Evolutionary conservation across 2,797 vertebrate genomes (phyloP), one percentile per base, ranked within the genome.

Genomic region (Gallinago stenura): DNA sequence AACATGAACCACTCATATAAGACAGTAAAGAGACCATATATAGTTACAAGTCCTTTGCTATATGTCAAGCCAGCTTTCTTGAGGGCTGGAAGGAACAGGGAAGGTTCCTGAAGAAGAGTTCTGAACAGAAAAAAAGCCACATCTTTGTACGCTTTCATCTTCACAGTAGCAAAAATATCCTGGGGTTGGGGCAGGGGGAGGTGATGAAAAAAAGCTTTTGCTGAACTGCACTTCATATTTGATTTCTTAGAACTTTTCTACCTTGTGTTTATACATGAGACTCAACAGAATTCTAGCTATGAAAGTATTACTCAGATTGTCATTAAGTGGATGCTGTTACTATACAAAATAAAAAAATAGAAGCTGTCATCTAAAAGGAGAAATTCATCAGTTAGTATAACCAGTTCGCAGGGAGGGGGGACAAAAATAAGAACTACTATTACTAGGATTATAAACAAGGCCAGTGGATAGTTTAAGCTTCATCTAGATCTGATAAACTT

Each of bases 381-480:
- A 93, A 84, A 77, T 39, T 93, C 77, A 93, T 91, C 57, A 92
- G 87, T 85, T 91, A 92, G 50, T 93, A n/a, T 10, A 82, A 48
- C 14, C 41, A 82, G 65, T 65, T 95, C 72, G 28, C 5, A 24
- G 35, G 80, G 58, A 96, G 37, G 19, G 20, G 46, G 21, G 10
- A 15, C 1, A 16, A 54, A 89, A 94, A 89, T 94, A 93, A 94
- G 83, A 93, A 54, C 86, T 50, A 89, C 70, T 66, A 89, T 17
- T 95, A 91, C n/a, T 53, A 71, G 68, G 66, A 90, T 85, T 95
- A 94, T 86, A 93, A 96, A 97, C 90, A 96, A 91, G 89, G 94
- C 79, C 95, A 95, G 85, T 69, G 89, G 79, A 78, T 95, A 95
- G 91, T 94, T 97, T 97, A 72, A 94, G 83, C 66, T 96, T 97